phyloP scores from a whole-genome alignment of 2,888 invertebrate species.

The Calliopum simillimum region DNA sequence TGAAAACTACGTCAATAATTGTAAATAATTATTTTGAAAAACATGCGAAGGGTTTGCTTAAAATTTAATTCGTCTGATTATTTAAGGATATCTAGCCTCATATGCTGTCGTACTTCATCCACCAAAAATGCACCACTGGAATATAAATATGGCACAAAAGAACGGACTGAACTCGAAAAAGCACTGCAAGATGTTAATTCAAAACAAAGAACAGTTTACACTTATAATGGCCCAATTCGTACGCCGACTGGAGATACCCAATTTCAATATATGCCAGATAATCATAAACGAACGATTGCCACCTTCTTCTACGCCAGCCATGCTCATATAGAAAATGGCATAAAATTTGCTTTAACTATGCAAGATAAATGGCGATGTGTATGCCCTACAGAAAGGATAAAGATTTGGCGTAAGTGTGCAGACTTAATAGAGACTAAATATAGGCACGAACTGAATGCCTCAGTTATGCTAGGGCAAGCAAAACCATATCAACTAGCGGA shows the following conservation, averaged over 20 bases:
- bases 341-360: conserved; percentile 76
- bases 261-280: conserved; percentile 88
- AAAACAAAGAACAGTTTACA: conserved; percentile 78
- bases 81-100: neutral
- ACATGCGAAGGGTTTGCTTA: neutral
- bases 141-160: conserved; percentile 14
- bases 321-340: conserved; percentile 84
- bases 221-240: conserved; percentile 88
- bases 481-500: conserved; percentile 94
- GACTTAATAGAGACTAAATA: conserved; percentile 86
- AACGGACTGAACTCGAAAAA: conserved; percentile 12
- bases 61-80: neutral
- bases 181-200: conserved; percentile 30
- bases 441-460: conserved; percentile 86
- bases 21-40: neutral
- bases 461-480: conserved; percentile 94
- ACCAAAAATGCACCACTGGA: conserved; percentile 7
- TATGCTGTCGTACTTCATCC: neutral
- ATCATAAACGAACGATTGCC: conserved; percentile 85
- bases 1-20: conserved; percentile 16
- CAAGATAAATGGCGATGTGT: conserved; percentile 87
- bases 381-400: conserved; percentile 79
- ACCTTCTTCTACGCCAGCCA: conserved; percentile 90
- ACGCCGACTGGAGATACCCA: conserved; percentile 78
- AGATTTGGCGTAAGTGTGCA: conserved; percentile 86